Evolutionary conservation across 1,140 invertebrate species (phyloP).

Genomic region (Bemisia tabaci): DNA sequence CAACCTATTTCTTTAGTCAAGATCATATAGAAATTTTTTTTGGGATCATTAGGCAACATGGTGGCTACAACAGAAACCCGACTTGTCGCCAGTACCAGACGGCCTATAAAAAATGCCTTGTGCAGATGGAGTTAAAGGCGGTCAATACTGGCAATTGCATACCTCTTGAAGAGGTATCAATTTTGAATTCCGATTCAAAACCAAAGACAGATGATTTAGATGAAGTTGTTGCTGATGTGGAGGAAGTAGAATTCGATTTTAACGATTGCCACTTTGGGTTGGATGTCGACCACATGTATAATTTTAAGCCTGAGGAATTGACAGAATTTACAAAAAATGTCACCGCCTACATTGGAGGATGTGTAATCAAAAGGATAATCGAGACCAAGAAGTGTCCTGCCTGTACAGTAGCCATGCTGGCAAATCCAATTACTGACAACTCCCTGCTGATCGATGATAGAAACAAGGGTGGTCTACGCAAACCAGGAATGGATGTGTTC

Average conservation of each 20-base stretch:
- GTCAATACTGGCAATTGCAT: constrained; percentile 1
- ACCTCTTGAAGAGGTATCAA: not conserved
- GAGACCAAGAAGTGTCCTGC: not conserved
- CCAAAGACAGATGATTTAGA: not conserved
- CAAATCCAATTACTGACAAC: not conserved
- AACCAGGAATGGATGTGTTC: not conserved
- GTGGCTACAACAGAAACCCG: constrained; percentile 1
- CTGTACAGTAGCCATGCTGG: not conserved
- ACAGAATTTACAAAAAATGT: not conserved
- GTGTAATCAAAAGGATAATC: not conserved
- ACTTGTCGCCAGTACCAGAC: constrained; percentile 1
- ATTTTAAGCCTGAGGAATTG: not conserved
- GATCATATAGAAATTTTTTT: constrained; percentile 7
- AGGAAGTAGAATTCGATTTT: not conserved
- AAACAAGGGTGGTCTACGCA: not conserved
- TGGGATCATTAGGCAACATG: not conserved
- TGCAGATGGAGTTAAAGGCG: not conserved
- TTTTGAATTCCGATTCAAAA: constrained; percentile 5
- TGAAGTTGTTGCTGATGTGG: not conserved
- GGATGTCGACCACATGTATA: not conserved
- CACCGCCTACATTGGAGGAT: not conserved
- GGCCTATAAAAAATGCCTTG: not conserved
- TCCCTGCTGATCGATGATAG: not conserved
- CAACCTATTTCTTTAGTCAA: not conserved
- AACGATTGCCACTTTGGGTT: not conserved